phyloP scores from a whole-genome alignment of 2,888 invertebrate species.

The Ochropleura leucogaster region DNA sequence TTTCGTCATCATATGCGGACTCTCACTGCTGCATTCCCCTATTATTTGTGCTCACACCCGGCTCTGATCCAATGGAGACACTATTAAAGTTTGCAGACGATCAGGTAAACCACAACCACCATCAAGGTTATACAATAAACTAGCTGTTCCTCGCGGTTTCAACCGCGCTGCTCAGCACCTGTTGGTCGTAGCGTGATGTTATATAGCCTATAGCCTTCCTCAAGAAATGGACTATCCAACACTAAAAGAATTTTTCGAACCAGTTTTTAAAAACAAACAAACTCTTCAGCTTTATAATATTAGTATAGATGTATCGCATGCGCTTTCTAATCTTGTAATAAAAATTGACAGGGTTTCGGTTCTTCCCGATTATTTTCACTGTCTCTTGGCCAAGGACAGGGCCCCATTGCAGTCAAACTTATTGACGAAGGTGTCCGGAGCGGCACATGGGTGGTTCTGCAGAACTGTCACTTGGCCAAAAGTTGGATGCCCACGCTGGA shows the following conservation, averaged over 20 bases:
- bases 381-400: constrained; percentile 98
- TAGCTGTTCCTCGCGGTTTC: too few relatives aligned
- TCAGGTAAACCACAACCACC: constrained; percentile 86
- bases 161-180: too few relatives aligned
- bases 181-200: too few relatives aligned
- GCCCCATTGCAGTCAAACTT: constrained; percentile 96
- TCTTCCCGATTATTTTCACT: constrained; percentile 94
- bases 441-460: constrained; percentile 98
- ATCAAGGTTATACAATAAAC: neutral
- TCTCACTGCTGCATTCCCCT: constrained; percentile 97
- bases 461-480: constrained; percentile 98
- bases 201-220: too few relatives aligned
- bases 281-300: too few relatives aligned
- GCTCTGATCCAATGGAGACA: constrained; percentile 97
- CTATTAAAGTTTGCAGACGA: constrained; percentile 98
- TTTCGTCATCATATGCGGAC: constrained; percentile 95
- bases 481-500: constrained; percentile 98
- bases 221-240: too few relatives aligned
- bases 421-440: constrained; percentile 95
- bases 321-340: neutral
- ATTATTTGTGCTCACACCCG: constrained; percentile 97
- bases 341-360: constrained; percentile 92
- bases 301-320: too few relatives aligned
- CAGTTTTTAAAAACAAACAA: too few relatives aligned
- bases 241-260: too few relatives aligned